phyloP scores from a whole-genome alignment of 2,113 vertebrate species.

The Platichthys flesus region DNA sequence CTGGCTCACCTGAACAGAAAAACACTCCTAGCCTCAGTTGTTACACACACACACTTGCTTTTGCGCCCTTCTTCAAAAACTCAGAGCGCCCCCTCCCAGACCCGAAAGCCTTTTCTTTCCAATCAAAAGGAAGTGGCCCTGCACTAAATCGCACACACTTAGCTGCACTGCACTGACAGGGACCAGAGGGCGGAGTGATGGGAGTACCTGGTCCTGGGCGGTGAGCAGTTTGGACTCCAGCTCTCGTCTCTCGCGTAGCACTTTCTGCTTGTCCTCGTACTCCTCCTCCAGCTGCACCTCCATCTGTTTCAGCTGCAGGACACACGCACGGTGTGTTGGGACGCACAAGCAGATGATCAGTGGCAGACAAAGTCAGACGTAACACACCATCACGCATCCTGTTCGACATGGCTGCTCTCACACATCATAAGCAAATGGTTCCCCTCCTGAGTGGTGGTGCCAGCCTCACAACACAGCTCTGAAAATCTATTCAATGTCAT shows the following conservation, averaged over 20 bases:
- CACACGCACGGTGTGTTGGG: conserved; percentile 39
- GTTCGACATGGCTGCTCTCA: conserved; percentile 41
- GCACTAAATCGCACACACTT: conserved; percentile 25
- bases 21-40: conserved; percentile 20
- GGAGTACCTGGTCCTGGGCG: conserved; percentile 91
- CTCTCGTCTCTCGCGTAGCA: conserved; percentile 92
- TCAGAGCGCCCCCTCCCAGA: conserved; percentile 16
- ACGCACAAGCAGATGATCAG: conserved; percentile 43
- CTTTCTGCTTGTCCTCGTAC: conserved; percentile 97
- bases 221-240: conserved; percentile 91
- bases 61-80: conserved; percentile 22
- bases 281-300: conserved; percentile 97
- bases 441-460: conserved; percentile 1
- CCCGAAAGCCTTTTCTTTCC: conserved; percentile 51
- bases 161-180: conserved; percentile 36
- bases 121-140: conserved; percentile 57
- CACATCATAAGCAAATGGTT: conserved; percentile 30
- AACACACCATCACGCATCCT: conserved; percentile 35
- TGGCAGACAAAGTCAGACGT: conserved; percentile 51
- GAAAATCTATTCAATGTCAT: background rate
- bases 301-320: conserved; percentile 93
- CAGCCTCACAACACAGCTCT: background rate
- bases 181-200: conserved; percentile 29
- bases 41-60: conserved; percentile 8
- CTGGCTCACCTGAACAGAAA: conserved; percentile 86